Conservation (phyloP, 2,113 vertebrate species). For the Pantherophis guttatus region DNA sequence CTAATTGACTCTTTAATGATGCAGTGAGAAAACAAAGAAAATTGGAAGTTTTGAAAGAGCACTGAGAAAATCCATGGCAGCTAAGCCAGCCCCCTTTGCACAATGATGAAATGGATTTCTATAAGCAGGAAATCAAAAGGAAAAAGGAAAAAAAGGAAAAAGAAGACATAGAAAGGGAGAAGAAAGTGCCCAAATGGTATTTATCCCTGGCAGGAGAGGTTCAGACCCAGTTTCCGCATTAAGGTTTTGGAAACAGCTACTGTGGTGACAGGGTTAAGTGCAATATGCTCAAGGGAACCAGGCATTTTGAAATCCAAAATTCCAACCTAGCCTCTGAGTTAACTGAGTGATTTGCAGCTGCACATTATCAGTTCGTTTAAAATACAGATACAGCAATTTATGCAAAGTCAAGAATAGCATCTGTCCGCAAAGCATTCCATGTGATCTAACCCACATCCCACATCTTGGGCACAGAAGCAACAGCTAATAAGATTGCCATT, state of each 20-base stretch:
- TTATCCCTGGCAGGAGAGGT: slow-evolving; percentile 25
- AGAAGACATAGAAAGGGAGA: neutral
- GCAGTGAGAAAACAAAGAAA: slow-evolving; percentile 12
- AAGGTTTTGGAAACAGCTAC: neutral
- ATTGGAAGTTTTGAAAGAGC: slow-evolving; percentile 36
- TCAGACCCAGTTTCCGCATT: slow-evolving; percentile 2
- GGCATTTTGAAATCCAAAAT: neutral
- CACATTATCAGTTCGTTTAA: neutral
- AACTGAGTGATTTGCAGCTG: neutral
- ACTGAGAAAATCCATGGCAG: slow-evolving; percentile 7
- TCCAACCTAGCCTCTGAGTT: neutral
- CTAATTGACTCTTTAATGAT: slow-evolving; percentile 32
- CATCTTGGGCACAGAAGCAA: slow-evolving; percentile 15
- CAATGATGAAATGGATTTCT: slow-evolving; percentile 26
- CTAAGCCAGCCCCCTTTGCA: neutral
- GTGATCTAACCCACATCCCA: neutral
- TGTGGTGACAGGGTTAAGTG: neutral
- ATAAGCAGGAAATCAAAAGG: neutral
- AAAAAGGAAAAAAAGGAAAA: neutral
- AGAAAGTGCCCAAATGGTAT: fast-evolving
- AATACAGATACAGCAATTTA: neutral
- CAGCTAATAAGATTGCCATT: slow-evolving; percentile 10
- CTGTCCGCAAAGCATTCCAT: neutral
- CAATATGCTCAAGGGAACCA: neutral
- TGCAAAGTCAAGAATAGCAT: neutral